These are phyloP conservation scores for Schizopygopsis pylzovi DNA, from an alignment of 2,797 vertebrate genomes.

Conservation along the genomic window DNA sequence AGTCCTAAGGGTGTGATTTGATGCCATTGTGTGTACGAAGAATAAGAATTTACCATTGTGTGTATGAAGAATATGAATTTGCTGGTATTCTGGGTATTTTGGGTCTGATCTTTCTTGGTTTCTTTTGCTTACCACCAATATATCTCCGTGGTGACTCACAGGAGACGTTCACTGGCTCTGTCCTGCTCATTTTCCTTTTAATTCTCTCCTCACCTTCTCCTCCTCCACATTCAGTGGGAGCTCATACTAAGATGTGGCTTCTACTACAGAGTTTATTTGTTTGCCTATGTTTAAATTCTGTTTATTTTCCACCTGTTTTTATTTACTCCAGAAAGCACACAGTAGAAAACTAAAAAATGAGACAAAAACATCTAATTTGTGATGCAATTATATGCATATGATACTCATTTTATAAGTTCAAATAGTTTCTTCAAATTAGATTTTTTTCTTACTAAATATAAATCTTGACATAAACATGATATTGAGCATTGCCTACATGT, in stretches of 20 bases:
- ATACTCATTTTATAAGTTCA: not conserved
- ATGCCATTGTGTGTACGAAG: conserved; percentile 38
- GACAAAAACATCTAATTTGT: not conserved
- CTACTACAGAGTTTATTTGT: not conserved
- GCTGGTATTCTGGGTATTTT: conserved; percentile 20
- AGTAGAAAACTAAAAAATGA: not conserved
- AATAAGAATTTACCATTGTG: conserved; percentile 25
- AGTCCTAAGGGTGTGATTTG: conserved; percentile 41
- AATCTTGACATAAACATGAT: not conserved
- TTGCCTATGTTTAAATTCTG: conserved; percentile 9
- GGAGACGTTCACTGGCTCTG: not conserved
- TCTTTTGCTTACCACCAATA: conserved; percentile 18
- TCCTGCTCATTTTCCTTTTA: not conserved
- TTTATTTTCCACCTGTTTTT: not conserved
- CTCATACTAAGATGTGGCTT: not conserved
- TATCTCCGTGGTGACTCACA: conserved; percentile 28
- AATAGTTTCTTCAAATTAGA: not conserved
- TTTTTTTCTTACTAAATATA: not conserved
- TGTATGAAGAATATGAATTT: conserved; percentile 22
- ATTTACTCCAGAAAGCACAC: not conserved
- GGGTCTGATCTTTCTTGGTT: conserved; percentile 21
- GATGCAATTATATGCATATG: not conserved
- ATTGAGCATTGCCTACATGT: not conserved
- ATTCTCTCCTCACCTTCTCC: conserved; percentile 17
- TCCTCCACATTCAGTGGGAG: not conserved